These are phyloP conservation scores for Scophthalmus maximus DNA, from an alignment of 2,113 vertebrate genomes.

Conservation along the genomic window DNA sequence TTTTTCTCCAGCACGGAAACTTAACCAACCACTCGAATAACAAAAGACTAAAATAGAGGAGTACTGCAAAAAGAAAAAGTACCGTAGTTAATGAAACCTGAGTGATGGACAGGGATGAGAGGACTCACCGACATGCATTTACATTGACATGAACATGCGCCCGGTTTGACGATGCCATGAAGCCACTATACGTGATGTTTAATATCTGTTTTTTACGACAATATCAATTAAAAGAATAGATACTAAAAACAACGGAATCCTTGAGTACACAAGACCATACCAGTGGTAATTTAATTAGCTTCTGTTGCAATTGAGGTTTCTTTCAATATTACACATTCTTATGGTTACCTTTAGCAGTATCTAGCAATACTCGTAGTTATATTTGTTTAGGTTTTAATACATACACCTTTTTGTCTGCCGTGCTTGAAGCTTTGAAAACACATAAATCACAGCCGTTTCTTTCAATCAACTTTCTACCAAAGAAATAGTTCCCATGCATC, in stretches of 20 bases:
- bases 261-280: background rate
- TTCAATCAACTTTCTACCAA: background rate
- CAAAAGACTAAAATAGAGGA: constrained; percentile 10
- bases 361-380: background rate
- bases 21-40: constrained; percentile 18
- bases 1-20: constrained; percentile 31
- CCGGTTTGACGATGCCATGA: too few relatives aligned
- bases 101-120: background rate
- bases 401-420: background rate
- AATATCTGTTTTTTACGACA: too few relatives aligned
- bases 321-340: background rate
- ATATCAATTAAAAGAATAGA: background rate
- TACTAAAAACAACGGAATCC: background rate
- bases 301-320: too few relatives aligned
- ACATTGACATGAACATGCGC: too few relatives aligned
- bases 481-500: background rate
- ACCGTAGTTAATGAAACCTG: background rate
- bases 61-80: background rate
- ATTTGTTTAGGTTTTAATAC: background rate
- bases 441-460: background rate
- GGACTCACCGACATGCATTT: too few relatives aligned
- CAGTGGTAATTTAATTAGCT: background rate
- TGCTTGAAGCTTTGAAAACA: background rate
- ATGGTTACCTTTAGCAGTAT: background rate
- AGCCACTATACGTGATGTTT: too few relatives aligned